These are phyloP conservation scores for Diorhabda carinulata DNA, from an alignment of 1,140 invertebrate genomes.

Conservation along the genomic window DNA sequence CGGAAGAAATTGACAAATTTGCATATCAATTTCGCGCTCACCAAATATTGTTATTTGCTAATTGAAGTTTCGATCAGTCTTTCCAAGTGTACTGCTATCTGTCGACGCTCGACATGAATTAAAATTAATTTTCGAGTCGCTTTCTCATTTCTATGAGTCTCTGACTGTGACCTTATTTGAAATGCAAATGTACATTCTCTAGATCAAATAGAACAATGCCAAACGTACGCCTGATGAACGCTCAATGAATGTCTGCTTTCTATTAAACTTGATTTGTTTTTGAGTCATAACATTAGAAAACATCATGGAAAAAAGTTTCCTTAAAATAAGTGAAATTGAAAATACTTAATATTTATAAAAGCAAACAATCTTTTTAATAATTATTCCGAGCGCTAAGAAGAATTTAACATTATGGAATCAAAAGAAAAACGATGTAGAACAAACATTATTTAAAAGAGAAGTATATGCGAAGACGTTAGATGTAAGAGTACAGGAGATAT, in stretches of 20 bases:
- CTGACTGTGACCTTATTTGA: conserved; percentile 32
- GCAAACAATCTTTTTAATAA: no score
- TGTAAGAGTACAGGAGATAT: no score
- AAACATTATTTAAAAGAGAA: no score
- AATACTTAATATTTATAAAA: no score
- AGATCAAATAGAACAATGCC: conserved; percentile 24
- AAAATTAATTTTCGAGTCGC: conserved; percentile 38
- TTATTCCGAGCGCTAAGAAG: no score
- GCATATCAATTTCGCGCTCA: conserved; percentile 27
- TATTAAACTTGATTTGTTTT: no score
- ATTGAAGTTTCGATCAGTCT: conserved; percentile 39
- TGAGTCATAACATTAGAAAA: no score
- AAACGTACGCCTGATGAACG: conserved; percentile 1
- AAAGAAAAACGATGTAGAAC: no score
- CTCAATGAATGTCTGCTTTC: neutral
- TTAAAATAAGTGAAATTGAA: no score
- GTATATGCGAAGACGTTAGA: no score
- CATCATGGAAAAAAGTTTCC: no score
- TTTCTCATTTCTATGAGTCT: conserved; percentile 22
- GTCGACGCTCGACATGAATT: conserved; percentile 31
- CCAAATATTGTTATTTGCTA: conserved; percentile 42
- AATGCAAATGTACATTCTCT: conserved; percentile 35
- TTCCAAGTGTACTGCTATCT: conserved; percentile 30
- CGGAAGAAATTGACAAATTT: conserved; percentile 27
- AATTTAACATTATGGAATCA: no score